Conservation (phyloP, 2,113 vertebrate genomes). For the Gymnocephalus cernua region DNA sequence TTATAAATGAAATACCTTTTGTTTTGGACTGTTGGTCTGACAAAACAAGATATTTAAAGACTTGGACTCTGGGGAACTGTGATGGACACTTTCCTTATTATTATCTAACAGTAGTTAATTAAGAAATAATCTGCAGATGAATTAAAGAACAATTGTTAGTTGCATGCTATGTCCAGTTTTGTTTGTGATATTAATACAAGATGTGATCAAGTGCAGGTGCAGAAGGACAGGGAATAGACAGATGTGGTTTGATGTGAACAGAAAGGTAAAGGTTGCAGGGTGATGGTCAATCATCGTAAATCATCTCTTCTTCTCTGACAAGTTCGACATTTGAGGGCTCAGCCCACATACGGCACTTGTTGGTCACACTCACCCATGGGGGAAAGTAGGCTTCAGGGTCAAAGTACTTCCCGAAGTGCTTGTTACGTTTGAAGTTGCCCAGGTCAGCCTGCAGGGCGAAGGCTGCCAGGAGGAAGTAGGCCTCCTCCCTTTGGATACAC, state of each 20-base stretch:
- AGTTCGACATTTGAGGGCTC: background rate
- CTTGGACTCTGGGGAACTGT: background rate
- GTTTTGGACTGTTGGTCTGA: background rate
- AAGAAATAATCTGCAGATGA: background rate
- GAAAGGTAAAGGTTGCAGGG: background rate
- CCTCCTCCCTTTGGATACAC: conserved; percentile 94
- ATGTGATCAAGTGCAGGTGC: background rate
- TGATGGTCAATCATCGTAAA: background rate
- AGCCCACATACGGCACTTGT: conserved; percentile 5
- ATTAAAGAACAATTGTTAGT: background rate
- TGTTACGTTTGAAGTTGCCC: conserved; percentile 96
- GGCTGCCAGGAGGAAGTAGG: conserved; percentile 97
- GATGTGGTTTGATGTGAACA: conserved; percentile 1
- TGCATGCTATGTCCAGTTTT: background rate
- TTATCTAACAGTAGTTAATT: background rate
- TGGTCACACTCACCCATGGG: conserved; percentile 89
- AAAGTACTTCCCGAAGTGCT: conserved; percentile 97
- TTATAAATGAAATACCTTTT: background rate
- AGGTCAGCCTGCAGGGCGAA: conserved; percentile 97
- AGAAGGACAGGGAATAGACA: background rate
- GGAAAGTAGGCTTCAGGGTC: conserved; percentile 98
- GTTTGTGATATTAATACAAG: background rate
- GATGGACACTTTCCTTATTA: background rate
- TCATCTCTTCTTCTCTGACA: background rate
- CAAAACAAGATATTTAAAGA: background rate